Conservation (phyloP, 2,113 vertebrate species). For the Corynorhinus townsendii region DNA sequence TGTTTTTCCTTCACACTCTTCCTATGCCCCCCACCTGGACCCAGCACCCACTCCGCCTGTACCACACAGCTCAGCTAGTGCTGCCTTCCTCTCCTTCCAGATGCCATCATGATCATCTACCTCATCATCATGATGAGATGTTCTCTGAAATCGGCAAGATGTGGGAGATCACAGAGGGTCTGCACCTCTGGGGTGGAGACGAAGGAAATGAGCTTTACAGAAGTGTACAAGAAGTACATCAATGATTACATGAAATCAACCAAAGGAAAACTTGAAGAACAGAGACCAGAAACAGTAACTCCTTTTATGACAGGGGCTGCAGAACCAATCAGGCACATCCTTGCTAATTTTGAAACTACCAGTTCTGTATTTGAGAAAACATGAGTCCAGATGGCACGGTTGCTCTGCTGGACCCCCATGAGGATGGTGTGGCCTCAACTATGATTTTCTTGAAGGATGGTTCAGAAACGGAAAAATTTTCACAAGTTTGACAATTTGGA, state of each 20-base stretch:
- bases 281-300: neutral
- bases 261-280: neutral
- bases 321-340: neutral
- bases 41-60: neutral
- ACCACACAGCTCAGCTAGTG: neutral
- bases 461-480: neutral
- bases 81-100: neutral
- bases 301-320: neutral
- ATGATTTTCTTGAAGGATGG: neutral
- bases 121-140: neutral
- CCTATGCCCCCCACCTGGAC: neutral
- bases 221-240: neutral
- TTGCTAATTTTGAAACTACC: neutral
- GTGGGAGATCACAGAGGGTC: fast-evolving
- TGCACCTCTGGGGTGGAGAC: neutral
- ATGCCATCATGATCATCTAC: neutral
- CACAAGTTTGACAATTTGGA: neutral
- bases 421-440: neutral
- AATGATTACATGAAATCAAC: neutral
- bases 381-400: neutral
- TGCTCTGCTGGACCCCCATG: neutral
- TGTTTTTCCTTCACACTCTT: neutral
- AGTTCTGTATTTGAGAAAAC: neutral
- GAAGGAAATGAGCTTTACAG: neutral
- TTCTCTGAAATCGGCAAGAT: neutral